Base-by-base conservation (phyloP, 2,888 invertebrate genomes). In the Rhingia rostrata region DNA sequence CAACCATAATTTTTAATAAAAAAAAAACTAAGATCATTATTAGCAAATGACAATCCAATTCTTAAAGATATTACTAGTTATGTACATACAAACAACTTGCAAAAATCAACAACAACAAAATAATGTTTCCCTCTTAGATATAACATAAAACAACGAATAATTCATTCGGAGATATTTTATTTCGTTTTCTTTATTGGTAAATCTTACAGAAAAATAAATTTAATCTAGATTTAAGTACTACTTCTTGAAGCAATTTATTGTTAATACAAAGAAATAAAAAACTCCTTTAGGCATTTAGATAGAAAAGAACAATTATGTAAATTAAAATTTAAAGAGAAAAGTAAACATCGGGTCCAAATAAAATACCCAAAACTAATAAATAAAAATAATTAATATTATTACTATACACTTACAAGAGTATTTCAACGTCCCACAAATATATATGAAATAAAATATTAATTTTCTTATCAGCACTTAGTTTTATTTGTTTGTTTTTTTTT, bases 41-140 rank as follows among this genome's bases (percentile, higher is more conserved):
- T 79, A 88, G 89, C 89, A 88, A 88, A 87, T 88, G 89, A 89
- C 89, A 89, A 89, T 89, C 89, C 87, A 88, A 86, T 81, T 87
- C 88, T 88, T 85, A 86, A 86, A 85, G 86, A 77, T 84, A 74
- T 60, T 81, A 84, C 66, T 79, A 70, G 67, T 82, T 72, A 81
- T 80, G 79, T 80, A 80, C 72, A 72, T 61, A 79, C 58, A 56
- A 73, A 67, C 30, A 6, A 37, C 37, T 51, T 10, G 12, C 49
- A 37, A 43, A 41, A 41, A 51, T 67, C 58, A 54, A 22, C 47
- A 41, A 47, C 66, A 82, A 64, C 67, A 39, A 67, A 54, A 79
- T 64, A 74, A 63, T 58, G 32, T 64, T 56, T 80, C 61, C 86
- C 87, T 72, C 49, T 60, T 69, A 86, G 82, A 87, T 83, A 87